phyloP scores from a whole-genome alignment of 2,888 invertebrate genomes.

The Machimus rusticus region DNA sequence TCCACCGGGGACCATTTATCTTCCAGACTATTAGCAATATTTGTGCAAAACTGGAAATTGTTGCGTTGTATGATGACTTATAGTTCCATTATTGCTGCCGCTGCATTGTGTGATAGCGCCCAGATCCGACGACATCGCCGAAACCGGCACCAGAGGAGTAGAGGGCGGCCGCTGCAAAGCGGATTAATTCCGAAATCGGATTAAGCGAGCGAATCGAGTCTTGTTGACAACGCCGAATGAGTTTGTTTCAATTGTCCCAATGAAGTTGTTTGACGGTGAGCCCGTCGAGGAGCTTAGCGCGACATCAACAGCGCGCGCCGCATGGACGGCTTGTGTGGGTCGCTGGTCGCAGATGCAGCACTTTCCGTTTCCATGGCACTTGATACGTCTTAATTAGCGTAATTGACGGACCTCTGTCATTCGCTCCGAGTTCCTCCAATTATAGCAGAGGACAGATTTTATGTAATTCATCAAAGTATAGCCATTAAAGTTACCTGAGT shows the following conservation, averaged over 20 bases:
- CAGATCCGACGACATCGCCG: neutral
- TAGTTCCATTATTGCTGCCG: neutral
- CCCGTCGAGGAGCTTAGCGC: neutral
- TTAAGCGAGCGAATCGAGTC: slow-evolving; percentile 39
- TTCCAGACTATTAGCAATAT: slow-evolving; percentile 23
- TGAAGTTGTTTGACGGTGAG: slow-evolving; percentile 18
- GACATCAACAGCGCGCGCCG: neutral
- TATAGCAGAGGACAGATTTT: neutral
- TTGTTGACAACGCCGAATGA: slow-evolving; percentile 33
- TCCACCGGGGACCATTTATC: slow-evolving; percentile 13
- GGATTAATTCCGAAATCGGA: slow-evolving; percentile 43
- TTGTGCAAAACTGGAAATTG: slow-evolving; percentile 25
- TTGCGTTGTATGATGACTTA: slow-evolving; percentile 21
- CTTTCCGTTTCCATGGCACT: slow-evolving; percentile 4
- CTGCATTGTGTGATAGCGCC: slow-evolving; percentile 25
- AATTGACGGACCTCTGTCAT: neutral
- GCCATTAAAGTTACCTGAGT: neutral
- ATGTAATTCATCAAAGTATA: neutral
- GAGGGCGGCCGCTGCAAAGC: slow-evolving; percentile 13
- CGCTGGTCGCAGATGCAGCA: neutral
- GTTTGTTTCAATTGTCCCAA: slow-evolving; percentile 23
- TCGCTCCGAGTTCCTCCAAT: neutral
- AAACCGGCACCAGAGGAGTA: neutral
- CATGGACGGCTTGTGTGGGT: neutral
- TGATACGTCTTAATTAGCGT: slow-evolving; percentile 14